Evolutionary conservation across 2,113 vertebrate species (phyloP), one percentile per base, ranked within the genome.

Genomic region (Trichomycterus rosablanca): DNA sequence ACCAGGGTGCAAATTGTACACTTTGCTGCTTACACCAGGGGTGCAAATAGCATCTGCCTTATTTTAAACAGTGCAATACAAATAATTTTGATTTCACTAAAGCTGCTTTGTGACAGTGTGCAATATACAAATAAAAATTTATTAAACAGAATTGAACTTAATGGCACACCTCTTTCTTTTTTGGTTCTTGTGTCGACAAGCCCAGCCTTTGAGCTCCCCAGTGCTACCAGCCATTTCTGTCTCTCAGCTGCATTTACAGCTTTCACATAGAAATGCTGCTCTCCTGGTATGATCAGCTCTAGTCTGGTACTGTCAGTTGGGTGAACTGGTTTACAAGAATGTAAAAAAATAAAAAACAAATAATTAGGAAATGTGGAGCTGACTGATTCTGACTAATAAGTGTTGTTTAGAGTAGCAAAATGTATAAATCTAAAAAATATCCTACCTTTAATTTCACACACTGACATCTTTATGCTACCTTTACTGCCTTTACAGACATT

Each of bases 381-480:
- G n/a, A n/a, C n/a, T n/a, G n/a, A n/a, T n/a, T n/a, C n/a, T n/a
- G n/a, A n/a, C n/a, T n/a, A n/a, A n/a, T n/a, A n/a, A n/a, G n/a
- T n/a, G n/a, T n/a, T n/a, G n/a, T n/a, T n/a, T n/a, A n/a, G n/a
- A n/a, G n/a, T n/a, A n/a, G n/a, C n/a, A n/a, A n/a, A n/a, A n/a
- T n/a, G n/a, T 7, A 30, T 30, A 30, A 30, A 30, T 3, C 3
- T 3, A 30, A 30, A 30, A 7, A 30, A 7, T 18, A 7, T 18
- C 78, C 75, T 68, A 97, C 93, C 94, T 93, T 96, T 94, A 67
- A 97, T 97, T 76, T 97, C 94, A 80, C 93, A 97, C 42, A 97
- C 93, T 0, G 93, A 92, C 92, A 97, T 96, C 72, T 95, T 93
- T 70, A 97, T 97, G 81, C 93, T 95, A 73, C 94, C 93, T 74